A percentile compares a stretch with the other conserved stretches of the same genome.
Conservation (phyloP, 1,140 invertebrate species). For the Drosophila obscura region DNA sequence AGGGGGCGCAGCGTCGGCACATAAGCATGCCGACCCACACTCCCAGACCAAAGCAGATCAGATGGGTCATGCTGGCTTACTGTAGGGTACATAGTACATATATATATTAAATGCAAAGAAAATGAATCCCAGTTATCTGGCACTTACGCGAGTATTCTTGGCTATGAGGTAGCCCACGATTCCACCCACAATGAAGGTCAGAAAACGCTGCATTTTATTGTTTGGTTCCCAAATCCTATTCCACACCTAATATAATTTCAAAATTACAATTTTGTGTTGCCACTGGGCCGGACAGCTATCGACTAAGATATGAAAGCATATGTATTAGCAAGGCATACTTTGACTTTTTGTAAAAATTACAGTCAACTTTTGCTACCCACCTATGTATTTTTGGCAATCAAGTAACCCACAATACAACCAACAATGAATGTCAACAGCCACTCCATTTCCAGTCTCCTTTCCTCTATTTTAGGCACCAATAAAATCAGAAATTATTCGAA, state of each 20-base stretch:
- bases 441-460: conserved; percentile 9
- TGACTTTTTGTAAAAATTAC: background rate
- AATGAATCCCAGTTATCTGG: too few species aligned
- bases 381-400: conserved; percentile 31
- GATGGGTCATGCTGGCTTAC: conserved; percentile 36
- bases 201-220: conserved; percentile 36
- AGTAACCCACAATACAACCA: conserved; percentile 45
- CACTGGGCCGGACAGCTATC: background rate
- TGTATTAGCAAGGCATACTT: background rate
- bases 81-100: background rate
- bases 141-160: conserved; percentile 44
- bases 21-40: conserved; percentile 51
- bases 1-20: conserved; percentile 40
- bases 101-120: background rate
- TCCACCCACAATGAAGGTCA: conserved; percentile 49
- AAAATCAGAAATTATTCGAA: too few species aligned
- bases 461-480: too few species aligned
- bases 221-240: background rate
- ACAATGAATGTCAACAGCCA: conserved; percentile 29
- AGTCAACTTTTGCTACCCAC: background rate
- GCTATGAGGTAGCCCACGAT: conserved; percentile 40
- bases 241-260: too few species aligned
- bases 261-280: conserved; percentile 4
- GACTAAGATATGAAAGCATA: background rate
- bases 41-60: conserved; percentile 52